These are phyloP conservation scores for Enteromius trimaculatus DNA, from an alignment of 2,797 vertebrate genomes.

Conservation along the genomic window DNA sequence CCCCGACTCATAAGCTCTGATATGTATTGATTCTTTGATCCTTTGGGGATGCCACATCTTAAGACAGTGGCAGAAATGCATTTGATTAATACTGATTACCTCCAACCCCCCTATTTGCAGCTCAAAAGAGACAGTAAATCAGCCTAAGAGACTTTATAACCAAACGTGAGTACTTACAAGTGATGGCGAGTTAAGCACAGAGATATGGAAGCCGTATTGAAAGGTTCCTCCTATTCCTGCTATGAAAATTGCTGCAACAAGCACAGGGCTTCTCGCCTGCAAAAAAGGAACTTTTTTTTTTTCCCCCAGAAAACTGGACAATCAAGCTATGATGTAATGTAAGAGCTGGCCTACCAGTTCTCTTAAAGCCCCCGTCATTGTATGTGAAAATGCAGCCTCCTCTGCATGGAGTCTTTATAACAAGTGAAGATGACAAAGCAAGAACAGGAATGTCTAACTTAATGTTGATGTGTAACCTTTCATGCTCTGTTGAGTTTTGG, in stretches of 20 bases:
- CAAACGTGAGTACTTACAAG: conserved; percentile 69
- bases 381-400: background rate
- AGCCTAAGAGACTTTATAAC: background rate
- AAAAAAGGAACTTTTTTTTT: background rate
- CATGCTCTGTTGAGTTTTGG: conserved; percentile 68
- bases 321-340: background rate
- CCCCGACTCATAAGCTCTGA: conserved; percentile 23
- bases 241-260: conserved; percentile 74
- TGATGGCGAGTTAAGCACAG: conserved; percentile 82
- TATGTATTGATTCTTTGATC: conserved; percentile 31
- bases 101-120: background rate
- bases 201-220: conserved; percentile 79
- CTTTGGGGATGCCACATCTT: conserved; percentile 13
- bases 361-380: conserved; percentile 63
- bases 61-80: conserved; percentile 12
- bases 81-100: conserved; percentile 23
- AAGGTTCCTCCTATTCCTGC: conserved; percentile 83
- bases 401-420: background rate
- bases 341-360: conserved; percentile 66
- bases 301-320: background rate
- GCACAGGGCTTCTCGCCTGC: conserved; percentile 74
- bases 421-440: conserved; percentile 41
- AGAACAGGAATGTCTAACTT: conserved; percentile 48
- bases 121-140: conserved; percentile 14
- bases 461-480: conserved; percentile 50